phyloP scores from a whole-genome alignment of 1,140 invertebrate species.

The Procambarus virginalis region DNA sequence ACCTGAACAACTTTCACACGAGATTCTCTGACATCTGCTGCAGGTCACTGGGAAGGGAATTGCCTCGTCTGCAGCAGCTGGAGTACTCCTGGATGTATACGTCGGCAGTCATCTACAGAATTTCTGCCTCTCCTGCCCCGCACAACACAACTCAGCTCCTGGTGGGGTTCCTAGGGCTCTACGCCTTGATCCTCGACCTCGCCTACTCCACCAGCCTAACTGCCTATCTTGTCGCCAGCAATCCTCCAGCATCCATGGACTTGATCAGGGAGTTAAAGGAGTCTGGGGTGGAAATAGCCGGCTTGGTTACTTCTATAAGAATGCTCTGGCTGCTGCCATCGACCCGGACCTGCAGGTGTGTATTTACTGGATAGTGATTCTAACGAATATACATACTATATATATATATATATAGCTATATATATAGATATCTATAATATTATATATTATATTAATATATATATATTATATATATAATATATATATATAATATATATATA shows the following conservation, averaged over 20 bases:
- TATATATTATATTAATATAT: no score
- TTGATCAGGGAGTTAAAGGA: slow-evolving; percentile 9
- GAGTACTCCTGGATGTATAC: slow-evolving; percentile 15
- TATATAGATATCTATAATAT: no score
- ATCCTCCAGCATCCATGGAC: slow-evolving; percentile 15
- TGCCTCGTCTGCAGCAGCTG: neutral
- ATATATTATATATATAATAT: no score
- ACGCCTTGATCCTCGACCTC: slow-evolving; percentile 41
- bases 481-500: no score
- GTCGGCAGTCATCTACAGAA: slow-evolving; percentile 21
- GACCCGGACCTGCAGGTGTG: neutral
- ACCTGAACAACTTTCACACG: no score
- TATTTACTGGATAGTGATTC: no score
- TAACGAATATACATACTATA: no score
- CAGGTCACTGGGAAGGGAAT: neutral
- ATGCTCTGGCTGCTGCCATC: neutral
- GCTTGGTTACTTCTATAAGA: slow-evolving; percentile 25
- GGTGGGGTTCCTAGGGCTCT: slow-evolving; percentile 30
- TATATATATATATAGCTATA: no score
- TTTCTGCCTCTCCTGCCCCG: neutral
- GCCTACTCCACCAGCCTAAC: slow-evolving; percentile 52
- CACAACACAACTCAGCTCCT: neutral
- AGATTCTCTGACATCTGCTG: no score
- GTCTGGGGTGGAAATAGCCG: slow-evolving; percentile 17
- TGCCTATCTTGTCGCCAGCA: slow-evolving; percentile 35